phyloP scores from a whole-genome alignment of 92 coral and sea anemone species.

The Porites divaricata region DNA sequence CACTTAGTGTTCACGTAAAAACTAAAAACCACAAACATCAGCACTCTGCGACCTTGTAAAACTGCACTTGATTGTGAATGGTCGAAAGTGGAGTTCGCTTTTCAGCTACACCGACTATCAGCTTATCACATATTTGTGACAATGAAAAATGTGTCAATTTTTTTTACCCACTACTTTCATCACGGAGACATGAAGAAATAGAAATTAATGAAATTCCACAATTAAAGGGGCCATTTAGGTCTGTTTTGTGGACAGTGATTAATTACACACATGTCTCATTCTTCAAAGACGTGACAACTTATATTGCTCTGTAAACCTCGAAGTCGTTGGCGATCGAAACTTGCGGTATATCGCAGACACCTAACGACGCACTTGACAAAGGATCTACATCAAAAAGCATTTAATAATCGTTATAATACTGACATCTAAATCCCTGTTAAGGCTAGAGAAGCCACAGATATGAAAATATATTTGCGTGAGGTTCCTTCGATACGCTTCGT shows the following conservation, averaged over 20 bases:
- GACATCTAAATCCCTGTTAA: not conserved
- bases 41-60: no score
- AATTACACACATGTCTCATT: not conserved
- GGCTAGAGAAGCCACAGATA: not conserved
- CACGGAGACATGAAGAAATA: no score
- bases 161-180: no score
- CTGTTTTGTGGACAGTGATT: not conserved
- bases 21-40: no score
- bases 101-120: no score
- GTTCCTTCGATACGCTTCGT: constrained; percentile 7
- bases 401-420: not conserved
- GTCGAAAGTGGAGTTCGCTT: no score
- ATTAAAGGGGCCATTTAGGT: no score
- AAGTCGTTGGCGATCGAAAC: no score
- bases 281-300: not conserved
- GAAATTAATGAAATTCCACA: not conserved
- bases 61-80: no score
- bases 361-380: not conserved
- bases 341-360: not conserved
- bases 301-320: not conserved
- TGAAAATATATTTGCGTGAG: constrained; percentile 51
- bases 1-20: no score
- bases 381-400: not conserved
- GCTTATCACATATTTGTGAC: no score
- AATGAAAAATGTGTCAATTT: no score